phyloP scores from a whole-genome alignment of 2,888 invertebrate species.

The Apoderus coryli region DNA sequence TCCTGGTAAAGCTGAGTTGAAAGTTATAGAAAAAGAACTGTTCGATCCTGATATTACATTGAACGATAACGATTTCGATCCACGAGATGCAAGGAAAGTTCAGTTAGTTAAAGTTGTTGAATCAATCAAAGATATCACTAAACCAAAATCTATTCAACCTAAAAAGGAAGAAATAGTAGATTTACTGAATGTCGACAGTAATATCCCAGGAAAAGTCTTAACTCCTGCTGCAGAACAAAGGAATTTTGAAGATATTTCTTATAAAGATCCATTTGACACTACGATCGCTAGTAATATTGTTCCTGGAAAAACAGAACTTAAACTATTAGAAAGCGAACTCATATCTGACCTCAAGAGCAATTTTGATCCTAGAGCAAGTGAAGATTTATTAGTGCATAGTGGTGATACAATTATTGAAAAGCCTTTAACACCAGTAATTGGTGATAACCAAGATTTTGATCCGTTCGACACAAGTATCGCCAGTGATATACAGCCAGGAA shows the following conservation, averaged over 20 bases:
- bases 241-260: slow-evolving; percentile 28
- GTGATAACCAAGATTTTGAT: slow-evolving; percentile 43
- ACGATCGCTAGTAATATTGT: slow-evolving; percentile 62
- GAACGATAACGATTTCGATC: slow-evolving; percentile 50
- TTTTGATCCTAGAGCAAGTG: slow-evolving; percentile 38
- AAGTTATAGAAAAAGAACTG: slow-evolving; percentile 40
- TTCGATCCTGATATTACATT: slow-evolving; percentile 32
- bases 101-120: slow-evolving; percentile 27
- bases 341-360: slow-evolving; percentile 44
- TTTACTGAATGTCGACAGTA: slow-evolving; percentile 38
- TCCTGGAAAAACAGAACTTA: slow-evolving; percentile 67
- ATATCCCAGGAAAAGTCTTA: slow-evolving; percentile 54
- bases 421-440: slow-evolving; percentile 33
- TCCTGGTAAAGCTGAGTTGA: slow-evolving; percentile 42
- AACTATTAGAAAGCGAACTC: slow-evolving; percentile 60
- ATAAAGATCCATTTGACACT: slow-evolving; percentile 76
- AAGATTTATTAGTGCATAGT: slow-evolving; percentile 24
- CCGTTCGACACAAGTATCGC: slow-evolving; percentile 79
- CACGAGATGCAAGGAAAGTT: slow-evolving; percentile 31
- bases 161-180: slow-evolving; percentile 22
- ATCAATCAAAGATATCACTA: slow-evolving; percentile 32
- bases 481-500: slow-evolving; percentile 56
- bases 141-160: slow-evolving; percentile 18
- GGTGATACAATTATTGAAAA: slow-evolving; percentile 27
- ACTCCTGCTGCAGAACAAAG: slow-evolving; percentile 39